phyloP scores from a whole-genome alignment of 64 coral and sea anemone genomes.

The Trachythela sp. region DNA sequence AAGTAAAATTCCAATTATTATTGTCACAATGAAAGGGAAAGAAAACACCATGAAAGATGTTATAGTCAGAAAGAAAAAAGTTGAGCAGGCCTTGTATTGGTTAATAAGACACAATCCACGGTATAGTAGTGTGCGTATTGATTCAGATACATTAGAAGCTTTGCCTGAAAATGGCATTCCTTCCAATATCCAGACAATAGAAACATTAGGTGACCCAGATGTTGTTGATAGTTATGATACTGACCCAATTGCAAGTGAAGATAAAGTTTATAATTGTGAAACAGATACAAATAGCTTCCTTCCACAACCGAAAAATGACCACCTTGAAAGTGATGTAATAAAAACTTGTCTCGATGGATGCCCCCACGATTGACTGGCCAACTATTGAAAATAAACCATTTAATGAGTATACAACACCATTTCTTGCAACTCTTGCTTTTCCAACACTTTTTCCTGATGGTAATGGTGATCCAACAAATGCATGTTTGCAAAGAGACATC shows the following conservation, averaged over 20 bases:
- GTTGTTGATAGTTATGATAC: background rate
- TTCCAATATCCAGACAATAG: constrained; percentile 7
- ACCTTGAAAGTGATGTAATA: constrained; percentile 3
- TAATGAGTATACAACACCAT: background rate
- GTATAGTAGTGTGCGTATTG: background rate
- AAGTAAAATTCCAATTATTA: constrained; percentile 17
- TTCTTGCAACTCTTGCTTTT: background rate
- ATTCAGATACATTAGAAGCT: background rate
- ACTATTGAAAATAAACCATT: constrained; percentile 12
- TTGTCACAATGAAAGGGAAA: constrained; percentile 6
- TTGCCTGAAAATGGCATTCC: constrained; percentile 5
- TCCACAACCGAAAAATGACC: background rate
- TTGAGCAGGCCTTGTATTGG: background rate
- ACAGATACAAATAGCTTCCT: constrained; percentile 15
- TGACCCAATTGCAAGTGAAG: constrained; percentile 9
- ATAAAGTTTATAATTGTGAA: constrained; percentile 9
- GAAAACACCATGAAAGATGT: constrained; percentile 6
- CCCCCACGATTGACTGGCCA: background rate
- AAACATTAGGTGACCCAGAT: constrained; percentile 11
- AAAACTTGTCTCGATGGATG: background rate
- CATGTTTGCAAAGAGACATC: background rate
- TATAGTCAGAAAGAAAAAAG: constrained; percentile 1
- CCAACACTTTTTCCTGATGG: constrained; percentile 4
- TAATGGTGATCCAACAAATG: too few relatives aligned
- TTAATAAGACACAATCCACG: constrained; percentile 3